Percentiles rank a stretch among this genome's conserved stretches.
phyloP scores from a whole-genome alignment of 1,140 invertebrate genomes.

The Sitodiplosis mosellana region DNA sequence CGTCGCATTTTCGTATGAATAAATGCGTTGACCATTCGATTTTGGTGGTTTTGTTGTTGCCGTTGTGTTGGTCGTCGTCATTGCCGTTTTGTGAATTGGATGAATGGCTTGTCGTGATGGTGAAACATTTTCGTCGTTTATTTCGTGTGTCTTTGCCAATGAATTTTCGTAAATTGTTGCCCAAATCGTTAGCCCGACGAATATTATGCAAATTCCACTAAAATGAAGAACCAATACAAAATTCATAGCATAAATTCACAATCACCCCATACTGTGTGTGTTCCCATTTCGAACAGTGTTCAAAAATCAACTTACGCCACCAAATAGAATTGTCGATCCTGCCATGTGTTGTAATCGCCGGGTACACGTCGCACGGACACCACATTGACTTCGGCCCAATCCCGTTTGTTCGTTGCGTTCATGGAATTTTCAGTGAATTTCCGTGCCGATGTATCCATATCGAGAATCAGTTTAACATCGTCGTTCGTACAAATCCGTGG shows the following conservation, averaged over 20 bases:
- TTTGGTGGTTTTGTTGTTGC: slow-evolving; percentile 3
- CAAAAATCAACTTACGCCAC: slow-evolving; percentile 46
- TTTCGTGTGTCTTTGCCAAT: not conserved
- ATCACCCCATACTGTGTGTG: too few species aligned
- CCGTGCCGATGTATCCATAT: slow-evolving; percentile 28
- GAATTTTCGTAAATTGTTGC: slow-evolving; percentile 1
- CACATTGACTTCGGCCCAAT: slow-evolving; percentile 22
- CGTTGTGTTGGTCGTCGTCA: too few species aligned
- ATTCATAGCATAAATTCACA: not conserved
- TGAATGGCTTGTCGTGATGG: too few species aligned
- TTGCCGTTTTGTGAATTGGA: too few species aligned
- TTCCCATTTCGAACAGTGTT: too few species aligned
- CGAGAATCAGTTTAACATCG: slow-evolving; percentile 39
- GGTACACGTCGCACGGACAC: slow-evolving; percentile 48
- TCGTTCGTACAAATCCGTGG: slow-evolving; percentile 41
- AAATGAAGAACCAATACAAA: not conserved
- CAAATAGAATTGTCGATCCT: slow-evolving; percentile 50
- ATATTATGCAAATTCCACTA: not conserved
- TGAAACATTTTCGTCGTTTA: too few species aligned
- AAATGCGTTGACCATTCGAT: slow-evolving; percentile 12
- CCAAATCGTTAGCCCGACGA: not conserved
- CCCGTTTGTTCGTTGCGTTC: slow-evolving; percentile 6
- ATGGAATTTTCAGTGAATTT: slow-evolving; percentile 23
- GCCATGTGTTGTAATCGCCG: slow-evolving; percentile 40
- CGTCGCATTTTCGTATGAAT: not conserved